phyloP scores from a whole-genome alignment of 2,113 vertebrate species.

The Pandion haliaetus region DNA sequence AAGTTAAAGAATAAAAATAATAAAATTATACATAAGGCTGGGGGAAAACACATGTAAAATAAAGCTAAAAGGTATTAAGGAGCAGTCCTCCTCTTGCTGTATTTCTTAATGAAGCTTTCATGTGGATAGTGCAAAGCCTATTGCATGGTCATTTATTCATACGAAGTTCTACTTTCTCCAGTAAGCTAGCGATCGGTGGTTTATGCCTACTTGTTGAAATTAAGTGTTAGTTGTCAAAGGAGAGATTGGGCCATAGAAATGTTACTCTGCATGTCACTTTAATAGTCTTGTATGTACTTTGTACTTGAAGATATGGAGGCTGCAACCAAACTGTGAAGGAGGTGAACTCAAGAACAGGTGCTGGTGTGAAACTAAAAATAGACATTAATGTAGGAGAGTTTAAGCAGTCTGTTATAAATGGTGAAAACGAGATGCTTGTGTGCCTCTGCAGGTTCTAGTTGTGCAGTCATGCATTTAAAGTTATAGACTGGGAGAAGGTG shows the following conservation, averaged over 20 bases:
- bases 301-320: background rate
- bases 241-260: background rate
- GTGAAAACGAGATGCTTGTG: background rate
- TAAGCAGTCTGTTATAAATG: background rate
- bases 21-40: background rate
- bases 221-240: background rate
- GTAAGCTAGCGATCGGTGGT: fast-evolving
- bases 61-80: background rate
- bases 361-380: conserved; percentile 26
- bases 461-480: background rate
- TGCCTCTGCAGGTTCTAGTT: background rate
- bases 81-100: background rate
- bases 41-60: background rate
- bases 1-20: background rate
- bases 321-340: background rate
- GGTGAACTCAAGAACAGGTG: conserved; percentile 16
- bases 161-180: background rate
- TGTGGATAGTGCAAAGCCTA: background rate
- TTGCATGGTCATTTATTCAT: background rate
- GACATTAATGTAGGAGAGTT: background rate
- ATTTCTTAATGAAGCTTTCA: background rate
- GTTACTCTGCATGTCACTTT: background rate
- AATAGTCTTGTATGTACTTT: background rate
- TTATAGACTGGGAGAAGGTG: background rate
- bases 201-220: background rate